Evolutionary conservation across 2,113 vertebrate species (phyloP).

Genomic region (Balaeniceps rex): DNA sequence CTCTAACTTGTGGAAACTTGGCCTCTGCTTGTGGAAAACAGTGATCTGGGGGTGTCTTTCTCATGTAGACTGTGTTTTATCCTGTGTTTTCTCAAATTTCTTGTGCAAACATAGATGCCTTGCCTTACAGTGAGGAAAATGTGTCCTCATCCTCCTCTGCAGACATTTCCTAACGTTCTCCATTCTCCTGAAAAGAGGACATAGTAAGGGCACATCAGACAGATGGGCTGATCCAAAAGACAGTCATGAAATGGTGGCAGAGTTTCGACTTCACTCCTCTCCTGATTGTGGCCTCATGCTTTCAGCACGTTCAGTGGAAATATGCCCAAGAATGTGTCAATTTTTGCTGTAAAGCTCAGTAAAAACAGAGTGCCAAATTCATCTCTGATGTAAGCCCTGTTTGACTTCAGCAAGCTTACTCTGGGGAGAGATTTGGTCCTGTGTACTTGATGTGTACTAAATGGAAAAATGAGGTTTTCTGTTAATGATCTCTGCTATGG

Average conservation of each 20-base stretch:
- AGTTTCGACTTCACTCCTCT: background rate
- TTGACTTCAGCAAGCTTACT: constrained; percentile 28
- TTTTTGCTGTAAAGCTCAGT: constrained; percentile 9
- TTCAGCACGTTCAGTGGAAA: background rate
- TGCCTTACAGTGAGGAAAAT: background rate
- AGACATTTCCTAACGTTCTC: background rate
- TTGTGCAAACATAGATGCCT: background rate
- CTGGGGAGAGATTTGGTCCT: background rate
- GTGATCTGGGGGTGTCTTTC: background rate
- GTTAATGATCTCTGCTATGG: background rate
- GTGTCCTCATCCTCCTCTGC: background rate
- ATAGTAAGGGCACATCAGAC: background rate
- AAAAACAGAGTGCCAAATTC: constrained; percentile 6
- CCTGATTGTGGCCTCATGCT: background rate
- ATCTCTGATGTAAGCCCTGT: background rate
- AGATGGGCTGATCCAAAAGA: background rate
- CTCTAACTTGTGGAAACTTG: background rate
- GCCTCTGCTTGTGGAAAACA: background rate
- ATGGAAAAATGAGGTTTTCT: constrained; percentile 27
- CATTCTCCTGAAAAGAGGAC: background rate
- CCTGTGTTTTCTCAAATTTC: background rate
- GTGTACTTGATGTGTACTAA: background rate
- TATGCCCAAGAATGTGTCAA: background rate
- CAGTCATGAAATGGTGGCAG: background rate
- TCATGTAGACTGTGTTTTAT: background rate